Conservation (phyloP, 1,140 invertebrate genomes). For the Drepana arcuata region DNA sequence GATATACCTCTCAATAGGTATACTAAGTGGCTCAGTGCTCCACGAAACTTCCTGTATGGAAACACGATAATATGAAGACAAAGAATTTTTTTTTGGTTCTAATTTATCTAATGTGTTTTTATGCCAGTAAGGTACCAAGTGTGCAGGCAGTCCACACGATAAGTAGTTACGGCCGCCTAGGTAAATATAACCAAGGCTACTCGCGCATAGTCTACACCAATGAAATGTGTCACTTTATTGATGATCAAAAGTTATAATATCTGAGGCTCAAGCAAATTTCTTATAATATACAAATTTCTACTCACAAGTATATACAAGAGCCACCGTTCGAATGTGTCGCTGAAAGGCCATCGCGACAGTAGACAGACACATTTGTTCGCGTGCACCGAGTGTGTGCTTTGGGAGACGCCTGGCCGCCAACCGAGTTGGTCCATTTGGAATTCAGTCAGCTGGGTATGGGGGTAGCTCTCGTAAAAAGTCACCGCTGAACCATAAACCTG, state of each 20-base stretch:
- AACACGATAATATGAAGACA: too few relatives aligned
- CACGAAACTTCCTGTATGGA: conserved; percentile 83
- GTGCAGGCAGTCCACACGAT: too few relatives aligned
- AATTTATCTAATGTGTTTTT: too few relatives aligned
- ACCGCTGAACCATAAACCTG: conserved; percentile 95
- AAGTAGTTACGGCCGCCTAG: too few relatives aligned
- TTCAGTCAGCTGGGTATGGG: conserved; percentile 77
- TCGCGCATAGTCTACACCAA: too few relatives aligned
- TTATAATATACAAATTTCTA: not conserved
- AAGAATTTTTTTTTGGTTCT: too few relatives aligned
- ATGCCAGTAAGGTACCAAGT: too few relatives aligned
- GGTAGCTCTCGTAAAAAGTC: conserved; percentile 94
- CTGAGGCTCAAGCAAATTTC: not conserved
- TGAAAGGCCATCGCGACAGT: conserved; percentile 97
- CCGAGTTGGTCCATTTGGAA: conserved; percentile 80
- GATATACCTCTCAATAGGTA: conserved; percentile 96
- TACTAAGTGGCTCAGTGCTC: conserved; percentile 80
- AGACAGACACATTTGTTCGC: conserved; percentile 96
- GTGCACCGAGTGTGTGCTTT: conserved; percentile 79
- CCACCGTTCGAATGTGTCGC: conserved; percentile 96
- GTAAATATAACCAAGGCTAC: too few relatives aligned
- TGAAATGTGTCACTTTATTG: too few relatives aligned
- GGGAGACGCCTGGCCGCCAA: conserved; percentile 68
- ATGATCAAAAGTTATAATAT: too few relatives aligned
- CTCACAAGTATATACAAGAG: conserved; percentile 83